Percentiles rank a stretch among this genome's conserved stretches.
Evolutionary conservation across 2,888 invertebrate species (phyloP).

Genomic region (Phytoseiulus persimilis): DNA sequence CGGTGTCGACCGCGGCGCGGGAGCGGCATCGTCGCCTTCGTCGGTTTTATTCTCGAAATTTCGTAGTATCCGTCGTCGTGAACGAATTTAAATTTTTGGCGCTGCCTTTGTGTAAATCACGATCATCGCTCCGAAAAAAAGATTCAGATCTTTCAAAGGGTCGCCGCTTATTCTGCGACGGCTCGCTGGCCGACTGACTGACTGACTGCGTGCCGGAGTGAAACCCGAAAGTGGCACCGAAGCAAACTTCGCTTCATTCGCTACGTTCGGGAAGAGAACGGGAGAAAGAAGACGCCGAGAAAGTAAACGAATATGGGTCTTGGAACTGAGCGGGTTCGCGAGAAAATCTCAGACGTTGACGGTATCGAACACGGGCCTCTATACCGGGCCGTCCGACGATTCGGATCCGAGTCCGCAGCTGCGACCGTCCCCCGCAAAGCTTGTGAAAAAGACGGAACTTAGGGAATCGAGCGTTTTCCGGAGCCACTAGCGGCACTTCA

Average conservation of each 20-base stretch:
- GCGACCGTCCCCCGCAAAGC: background rate
- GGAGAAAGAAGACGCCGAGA: background rate
- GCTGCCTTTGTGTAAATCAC: background rate
- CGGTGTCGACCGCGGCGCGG: background rate
- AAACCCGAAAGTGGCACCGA: background rate
- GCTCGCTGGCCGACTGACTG: too few species aligned
- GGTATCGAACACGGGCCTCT: too few species aligned
- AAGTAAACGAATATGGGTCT: background rate
- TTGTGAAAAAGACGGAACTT: background rate
- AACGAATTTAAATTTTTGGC: constrained; percentile 5
- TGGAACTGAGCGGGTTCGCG: background rate
- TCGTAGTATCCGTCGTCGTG: background rate
- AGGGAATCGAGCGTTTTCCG: background rate
- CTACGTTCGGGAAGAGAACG: background rate
- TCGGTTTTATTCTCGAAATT: background rate
- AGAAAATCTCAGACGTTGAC: too few species aligned
- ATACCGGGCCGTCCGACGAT: too few species aligned
- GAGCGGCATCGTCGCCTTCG: background rate
- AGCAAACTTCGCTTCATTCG: background rate
- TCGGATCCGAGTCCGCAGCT: too few species aligned
- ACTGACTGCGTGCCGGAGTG: background rate
- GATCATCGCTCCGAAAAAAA: background rate
- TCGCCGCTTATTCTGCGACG: background rate
- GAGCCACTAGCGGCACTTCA: background rate
- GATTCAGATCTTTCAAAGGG: background rate